phyloP scores from a whole-genome alignment of 2,888 invertebrate species.

The Cataglyphis livida region DNA sequence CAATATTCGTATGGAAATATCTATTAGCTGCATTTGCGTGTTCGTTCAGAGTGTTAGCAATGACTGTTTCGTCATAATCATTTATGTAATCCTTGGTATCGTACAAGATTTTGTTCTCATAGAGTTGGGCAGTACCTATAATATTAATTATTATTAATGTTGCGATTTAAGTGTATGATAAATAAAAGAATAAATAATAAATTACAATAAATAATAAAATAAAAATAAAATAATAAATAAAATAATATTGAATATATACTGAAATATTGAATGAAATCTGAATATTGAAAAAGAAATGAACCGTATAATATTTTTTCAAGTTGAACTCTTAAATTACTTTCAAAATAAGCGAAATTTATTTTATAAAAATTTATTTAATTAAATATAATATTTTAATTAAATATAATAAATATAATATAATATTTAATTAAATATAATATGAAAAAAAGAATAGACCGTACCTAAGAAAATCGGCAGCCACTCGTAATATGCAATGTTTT shows the following conservation, averaged over 20 bases:
- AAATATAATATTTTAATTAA: no score
- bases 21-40: conserved; percentile 91
- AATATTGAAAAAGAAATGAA: not conserved
- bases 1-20: conserved; percentile 91
- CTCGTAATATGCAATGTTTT: conserved; percentile 93
- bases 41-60: conserved; percentile 90
- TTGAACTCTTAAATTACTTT: not conserved
- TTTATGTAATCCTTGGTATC: conserved; percentile 88
- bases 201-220: not conserved
- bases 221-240: not conserved
- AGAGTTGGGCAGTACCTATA: conserved; percentile 5
- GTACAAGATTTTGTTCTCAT: conserved; percentile 85
- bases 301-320: not conserved
- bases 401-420: no score
- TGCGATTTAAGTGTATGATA: not conserved
- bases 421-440: not conserved
- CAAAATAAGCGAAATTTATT: not conserved
- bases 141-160: conserved; percentile 10
- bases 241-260: not conserved
- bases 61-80: conserved; percentile 89
- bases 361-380: not conserved
- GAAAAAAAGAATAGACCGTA: conserved; percentile 73
- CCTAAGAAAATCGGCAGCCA: conserved; percentile 93
- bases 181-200: not conserved
- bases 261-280: no score